Evolutionary conservation across 92 coral and sea anemone genomes (phyloP).

Genomic region (Montipora capitata): DNA sequence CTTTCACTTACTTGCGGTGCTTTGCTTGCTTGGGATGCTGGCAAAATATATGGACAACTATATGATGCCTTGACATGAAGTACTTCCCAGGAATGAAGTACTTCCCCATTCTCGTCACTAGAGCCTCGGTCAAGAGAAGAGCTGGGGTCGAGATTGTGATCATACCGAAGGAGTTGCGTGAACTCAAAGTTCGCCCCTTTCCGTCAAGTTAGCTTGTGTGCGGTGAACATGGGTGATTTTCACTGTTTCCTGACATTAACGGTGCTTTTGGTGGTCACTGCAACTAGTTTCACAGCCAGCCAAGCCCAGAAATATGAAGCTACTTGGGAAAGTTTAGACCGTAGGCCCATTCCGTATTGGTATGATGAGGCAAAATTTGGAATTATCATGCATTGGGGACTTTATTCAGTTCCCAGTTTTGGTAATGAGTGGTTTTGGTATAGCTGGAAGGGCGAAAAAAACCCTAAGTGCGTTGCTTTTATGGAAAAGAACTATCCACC

Average conservation of each 20-base stretch:
- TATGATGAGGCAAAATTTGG: conserved; percentile 93
- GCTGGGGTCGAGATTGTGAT: no score
- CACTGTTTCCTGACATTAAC: not conserved
- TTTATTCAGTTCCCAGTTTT: conserved; percentile 87
- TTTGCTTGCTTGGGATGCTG: no score
- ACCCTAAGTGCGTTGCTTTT: conserved; percentile 56
- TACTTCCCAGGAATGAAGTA: no score
- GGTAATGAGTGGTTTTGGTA: conserved; percentile 94
- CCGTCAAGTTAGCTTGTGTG: no score
- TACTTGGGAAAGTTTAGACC: conserved; percentile 76
- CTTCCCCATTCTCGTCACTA: no score
- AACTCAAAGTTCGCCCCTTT: no score
- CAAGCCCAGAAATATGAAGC: conserved; percentile 2
- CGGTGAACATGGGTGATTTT: not conserved
- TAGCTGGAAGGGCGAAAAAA: conserved; percentile 57
- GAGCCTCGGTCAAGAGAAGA: no score
- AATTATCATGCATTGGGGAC: conserved; percentile 92
- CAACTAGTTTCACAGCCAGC: not conserved
- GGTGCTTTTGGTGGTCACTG: not conserved
- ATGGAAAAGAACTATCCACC: conserved; percentile 78
- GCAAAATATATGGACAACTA: no score
- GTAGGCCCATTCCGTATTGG: conserved; percentile 81
- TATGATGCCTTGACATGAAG: no score
- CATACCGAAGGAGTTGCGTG: no score
- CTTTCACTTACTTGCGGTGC: no score